Percentiles rank a stretch among this genome's conserved stretches.
Evolutionary conservation across 2,797 vertebrate species (phyloP).

Genomic region (Epinephelus coioides): DNA sequence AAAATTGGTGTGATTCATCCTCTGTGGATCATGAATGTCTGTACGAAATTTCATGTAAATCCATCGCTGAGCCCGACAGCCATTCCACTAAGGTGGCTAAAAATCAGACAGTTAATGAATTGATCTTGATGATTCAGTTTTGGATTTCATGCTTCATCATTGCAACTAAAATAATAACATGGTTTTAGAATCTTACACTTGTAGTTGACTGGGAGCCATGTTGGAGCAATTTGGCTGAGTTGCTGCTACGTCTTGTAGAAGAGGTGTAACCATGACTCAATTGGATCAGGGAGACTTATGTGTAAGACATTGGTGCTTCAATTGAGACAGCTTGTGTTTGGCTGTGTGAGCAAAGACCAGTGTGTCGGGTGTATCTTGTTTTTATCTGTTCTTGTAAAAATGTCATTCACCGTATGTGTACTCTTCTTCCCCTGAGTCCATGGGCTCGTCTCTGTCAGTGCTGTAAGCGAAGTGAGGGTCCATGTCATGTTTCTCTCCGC

Average conservation of each 20-base stretch:
- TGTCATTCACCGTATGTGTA: not conserved
- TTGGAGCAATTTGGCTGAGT: not conserved
- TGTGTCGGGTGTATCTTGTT: slow-evolving; percentile 7
- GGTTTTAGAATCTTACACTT: not conserved
- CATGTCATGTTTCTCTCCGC: slow-evolving; percentile 19
- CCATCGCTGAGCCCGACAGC: not conserved
- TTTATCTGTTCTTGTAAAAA: slow-evolving; percentile 27
- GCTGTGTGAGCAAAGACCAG: not conserved
- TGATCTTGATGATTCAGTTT: not conserved
- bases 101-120: not conserved
- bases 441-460: slow-evolving; percentile 2
- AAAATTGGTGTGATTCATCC: not conserved
- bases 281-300: not conserved
- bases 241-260: not conserved
- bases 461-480: slow-evolving; percentile 10
- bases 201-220: not conserved
- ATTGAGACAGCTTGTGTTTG: not conserved
- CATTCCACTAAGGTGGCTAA: too few species aligned
- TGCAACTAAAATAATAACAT: not conserved
- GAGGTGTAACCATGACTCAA: not conserved
- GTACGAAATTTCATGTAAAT: too few species aligned
- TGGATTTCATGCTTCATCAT: not conserved
- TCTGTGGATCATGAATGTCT: too few species aligned
- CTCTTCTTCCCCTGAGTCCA: not conserved
- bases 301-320: not conserved